These are phyloP conservation scores for Formica selysi DNA, from an alignment of 1,140 invertebrate genomes.

Conservation along the genomic window DNA sequence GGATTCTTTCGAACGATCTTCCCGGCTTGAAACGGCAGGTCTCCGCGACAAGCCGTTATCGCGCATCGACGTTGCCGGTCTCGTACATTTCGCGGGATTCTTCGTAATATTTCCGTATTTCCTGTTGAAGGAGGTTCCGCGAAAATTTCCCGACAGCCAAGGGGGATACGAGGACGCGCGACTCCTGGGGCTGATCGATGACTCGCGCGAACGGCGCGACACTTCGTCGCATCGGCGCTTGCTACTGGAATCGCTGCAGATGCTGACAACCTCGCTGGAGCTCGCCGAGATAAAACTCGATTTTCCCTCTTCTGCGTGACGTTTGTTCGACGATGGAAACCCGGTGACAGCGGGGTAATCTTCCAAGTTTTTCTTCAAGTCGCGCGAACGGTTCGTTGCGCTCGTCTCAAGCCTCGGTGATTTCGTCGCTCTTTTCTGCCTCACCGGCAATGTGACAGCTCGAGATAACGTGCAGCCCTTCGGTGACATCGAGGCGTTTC, in stretches of 20 bases:
- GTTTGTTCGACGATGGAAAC: conserved; percentile 32
- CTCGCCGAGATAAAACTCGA: conserved; percentile 70
- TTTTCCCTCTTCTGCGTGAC: conserved; percentile 42
- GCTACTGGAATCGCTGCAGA: conserved; percentile 68
- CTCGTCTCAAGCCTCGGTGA: neutral
- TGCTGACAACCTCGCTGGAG: conserved; percentile 73
- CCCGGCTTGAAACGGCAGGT: too few relatives aligned
- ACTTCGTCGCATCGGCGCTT: conserved; percentile 39
- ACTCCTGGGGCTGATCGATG: conserved; percentile 44
- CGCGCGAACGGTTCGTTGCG: conserved; percentile 30
- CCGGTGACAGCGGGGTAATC: neutral
- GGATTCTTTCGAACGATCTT: neutral
- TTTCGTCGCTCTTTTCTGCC: neutral
- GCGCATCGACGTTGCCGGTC: neutral
- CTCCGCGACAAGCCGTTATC: neutral
- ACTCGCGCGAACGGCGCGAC: conserved; percentile 53
- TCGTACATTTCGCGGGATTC: neutral
- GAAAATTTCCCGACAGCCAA: conserved; percentile 41
- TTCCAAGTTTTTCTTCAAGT: conserved; percentile 36
- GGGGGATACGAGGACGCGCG: conserved; percentile 5
- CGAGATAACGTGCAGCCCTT: neutral
- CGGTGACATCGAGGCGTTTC: neutral
- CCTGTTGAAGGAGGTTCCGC: conserved; percentile 52
- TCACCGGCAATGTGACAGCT: neutral
- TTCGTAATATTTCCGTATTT: conserved; percentile 34